Percentiles rank a stretch among this genome's conserved stretches.
phyloP scores from a whole-genome alignment of 2,888 invertebrate species.

The Apotomis betuletana region DNA sequence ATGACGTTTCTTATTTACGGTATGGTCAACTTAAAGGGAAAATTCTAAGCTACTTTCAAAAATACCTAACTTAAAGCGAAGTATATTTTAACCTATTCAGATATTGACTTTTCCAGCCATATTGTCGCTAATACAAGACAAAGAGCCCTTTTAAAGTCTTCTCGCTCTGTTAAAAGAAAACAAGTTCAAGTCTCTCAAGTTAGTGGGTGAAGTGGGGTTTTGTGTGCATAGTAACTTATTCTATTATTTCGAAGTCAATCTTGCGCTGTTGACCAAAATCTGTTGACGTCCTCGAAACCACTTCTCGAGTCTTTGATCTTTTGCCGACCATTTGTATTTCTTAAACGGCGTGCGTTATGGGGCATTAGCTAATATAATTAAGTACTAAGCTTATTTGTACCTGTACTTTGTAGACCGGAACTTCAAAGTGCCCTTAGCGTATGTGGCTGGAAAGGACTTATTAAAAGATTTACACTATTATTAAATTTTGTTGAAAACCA shows the following conservation, averaged over 20 bases:
- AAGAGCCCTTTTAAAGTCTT: constrained; percentile 53
- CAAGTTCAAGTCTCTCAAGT: constrained; percentile 73
- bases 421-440: constrained; percentile 6
- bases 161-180: constrained; percentile 77
- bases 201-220: constrained; percentile 72
- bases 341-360: constrained; percentile 53
- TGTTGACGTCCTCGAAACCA: constrained; percentile 65
- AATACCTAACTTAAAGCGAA: background rate
- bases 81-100: background rate
- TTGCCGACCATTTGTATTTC: constrained; percentile 67
- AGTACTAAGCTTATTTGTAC: constrained; percentile 13
- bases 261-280: constrained; percentile 75
- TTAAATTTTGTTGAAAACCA: too few species aligned
- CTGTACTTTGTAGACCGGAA: constrained; percentile 8
- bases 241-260: constrained; percentile 81
- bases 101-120: constrained; percentile 15
- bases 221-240: constrained; percentile 77
- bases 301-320: constrained; percentile 71
- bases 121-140: constrained; percentile 36
- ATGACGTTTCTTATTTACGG: too few species aligned
- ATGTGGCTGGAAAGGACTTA: background rate
- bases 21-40: too few species aligned
- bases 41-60: too few species aligned
- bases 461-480: background rate
- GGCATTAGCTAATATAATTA: constrained; percentile 40